Percentiles rank a stretch among this genome's conserved stretches.
phyloP scores from a whole-genome alignment of 2,888 invertebrate genomes.

The Cryptus armator region DNA sequence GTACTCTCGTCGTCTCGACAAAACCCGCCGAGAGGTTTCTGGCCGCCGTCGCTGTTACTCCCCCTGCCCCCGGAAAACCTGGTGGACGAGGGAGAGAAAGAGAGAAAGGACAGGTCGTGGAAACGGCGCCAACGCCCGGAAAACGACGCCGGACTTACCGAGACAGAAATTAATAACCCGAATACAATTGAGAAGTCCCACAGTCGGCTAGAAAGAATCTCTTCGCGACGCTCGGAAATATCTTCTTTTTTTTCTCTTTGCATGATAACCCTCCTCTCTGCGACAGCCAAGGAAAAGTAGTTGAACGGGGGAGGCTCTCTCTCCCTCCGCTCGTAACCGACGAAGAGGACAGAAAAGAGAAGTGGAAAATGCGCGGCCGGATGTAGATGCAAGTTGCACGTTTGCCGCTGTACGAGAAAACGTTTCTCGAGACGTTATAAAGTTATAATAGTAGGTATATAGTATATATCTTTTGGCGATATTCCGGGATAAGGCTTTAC shows the following conservation, averaged over 20 bases:
- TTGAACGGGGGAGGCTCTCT: background rate
- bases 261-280: background rate
- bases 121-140: slow-evolving; percentile 54
- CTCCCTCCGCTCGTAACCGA: background rate
- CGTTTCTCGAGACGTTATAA: slow-evolving; percentile 43
- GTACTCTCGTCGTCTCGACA: slow-evolving; percentile 37
- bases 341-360: slow-evolving; percentile 7
- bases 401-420: slow-evolving; percentile 19
- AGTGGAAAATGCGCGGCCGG: slow-evolving; percentile 32
- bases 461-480: background rate
- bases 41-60: background rate
- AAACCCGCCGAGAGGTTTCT: slow-evolving; percentile 24
- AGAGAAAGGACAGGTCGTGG: slow-evolving; percentile 31
- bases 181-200: slow-evolving; percentile 70
- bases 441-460: slow-evolving; percentile 16
- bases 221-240: slow-evolving; percentile 35
- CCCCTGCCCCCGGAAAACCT: slow-evolving; percentile 41
- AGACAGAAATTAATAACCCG: slow-evolving; percentile 74
- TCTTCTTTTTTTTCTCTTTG: slow-evolving; percentile 27
- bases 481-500: background rate
- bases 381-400: slow-evolving; percentile 29
- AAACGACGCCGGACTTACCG: slow-evolving; percentile 56
- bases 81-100: slow-evolving; percentile 12
- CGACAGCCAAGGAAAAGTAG: background rate
- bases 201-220: background rate